These are phyloP conservation scores for Rambutsinella grinnellia DNA, from an alignment of 2,888 invertebrate genomes.

Conservation along the genomic window DNA sequence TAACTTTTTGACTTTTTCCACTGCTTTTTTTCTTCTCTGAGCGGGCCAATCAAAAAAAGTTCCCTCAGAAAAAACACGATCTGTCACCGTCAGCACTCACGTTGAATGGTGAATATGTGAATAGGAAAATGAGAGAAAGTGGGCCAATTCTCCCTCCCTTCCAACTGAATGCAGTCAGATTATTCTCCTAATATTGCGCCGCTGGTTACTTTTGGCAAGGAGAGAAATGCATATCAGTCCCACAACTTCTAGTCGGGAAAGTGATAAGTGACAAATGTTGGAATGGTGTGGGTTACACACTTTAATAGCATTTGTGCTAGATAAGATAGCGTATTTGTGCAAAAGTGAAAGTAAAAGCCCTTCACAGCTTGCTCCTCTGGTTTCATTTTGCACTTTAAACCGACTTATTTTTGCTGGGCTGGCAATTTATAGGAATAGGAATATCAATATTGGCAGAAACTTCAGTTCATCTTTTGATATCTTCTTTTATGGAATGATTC, in stretches of 20 bases:
- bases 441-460: too few species aligned
- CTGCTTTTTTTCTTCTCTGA: background rate
- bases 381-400: background rate
- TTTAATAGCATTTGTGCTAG: background rate
- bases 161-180: background rate
- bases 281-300: background rate
- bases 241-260: background rate
- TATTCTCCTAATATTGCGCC: background rate
- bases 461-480: too few species aligned
- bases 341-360: background rate
- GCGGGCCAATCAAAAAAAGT: conserved; percentile 5
- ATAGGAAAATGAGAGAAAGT: conserved; percentile 47
- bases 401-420: too few species aligned
- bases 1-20: conserved; percentile 32
- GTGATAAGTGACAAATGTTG: background rate
- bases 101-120: conserved; percentile 43
- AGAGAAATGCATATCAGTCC: background rate
- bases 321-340: background rate
- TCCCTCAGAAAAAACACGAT: conserved; percentile 32
- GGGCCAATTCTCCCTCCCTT: conserved; percentile 25
- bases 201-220: background rate
- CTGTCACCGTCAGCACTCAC: conserved; percentile 49
- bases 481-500: too few species aligned
- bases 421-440: too few species aligned
- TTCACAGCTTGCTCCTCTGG: background rate